Conservation (phyloP, 2,888 invertebrate genomes). For the Pollenia amentaria region DNA sequence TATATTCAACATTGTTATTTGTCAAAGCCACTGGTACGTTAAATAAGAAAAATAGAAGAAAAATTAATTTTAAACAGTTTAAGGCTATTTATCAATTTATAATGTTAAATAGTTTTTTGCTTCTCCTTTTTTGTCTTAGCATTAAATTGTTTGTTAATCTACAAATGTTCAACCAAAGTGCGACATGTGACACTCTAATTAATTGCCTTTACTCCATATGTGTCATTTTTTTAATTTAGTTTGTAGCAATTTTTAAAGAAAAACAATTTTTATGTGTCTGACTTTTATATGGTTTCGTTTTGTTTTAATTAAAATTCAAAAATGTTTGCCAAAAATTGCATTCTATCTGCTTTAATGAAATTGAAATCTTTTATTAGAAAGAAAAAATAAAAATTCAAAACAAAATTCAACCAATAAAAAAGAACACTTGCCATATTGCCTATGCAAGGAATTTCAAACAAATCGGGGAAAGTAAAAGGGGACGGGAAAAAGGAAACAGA, state of each 20-base stretch:
- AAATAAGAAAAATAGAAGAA: too few species aligned
- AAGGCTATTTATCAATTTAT: too few species aligned
- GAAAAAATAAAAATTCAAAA: constrained; percentile 15
- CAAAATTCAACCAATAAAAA: background rate
- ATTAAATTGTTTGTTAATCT: background rate
- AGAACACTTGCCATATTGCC: background rate
- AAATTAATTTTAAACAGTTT: too few species aligned
- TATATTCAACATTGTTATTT: too few species aligned
- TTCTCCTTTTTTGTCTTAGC: too few species aligned
- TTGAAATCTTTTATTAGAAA: constrained; percentile 38
- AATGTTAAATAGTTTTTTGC: too few species aligned
- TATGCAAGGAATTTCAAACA: background rate
- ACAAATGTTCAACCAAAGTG: background rate
- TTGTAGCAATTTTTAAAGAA: background rate
- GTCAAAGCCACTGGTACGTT: too few species aligned
- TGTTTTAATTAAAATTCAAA: constrained; percentile 14
- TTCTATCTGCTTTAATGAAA: constrained; percentile 13
- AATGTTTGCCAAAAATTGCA: constrained; percentile 62
- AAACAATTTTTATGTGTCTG: constrained; percentile 34
- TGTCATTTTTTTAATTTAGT: constrained; percentile 8
- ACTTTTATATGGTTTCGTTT: constrained; percentile 14
- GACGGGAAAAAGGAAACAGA: background rate
- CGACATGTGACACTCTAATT: constrained; percentile 14
- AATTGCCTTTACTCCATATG: constrained; percentile 5
- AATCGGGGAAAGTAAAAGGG: background rate